phyloP scores from a whole-genome alignment of 2,797 vertebrate species.

The Petrocephalus schoutedeni region DNA sequence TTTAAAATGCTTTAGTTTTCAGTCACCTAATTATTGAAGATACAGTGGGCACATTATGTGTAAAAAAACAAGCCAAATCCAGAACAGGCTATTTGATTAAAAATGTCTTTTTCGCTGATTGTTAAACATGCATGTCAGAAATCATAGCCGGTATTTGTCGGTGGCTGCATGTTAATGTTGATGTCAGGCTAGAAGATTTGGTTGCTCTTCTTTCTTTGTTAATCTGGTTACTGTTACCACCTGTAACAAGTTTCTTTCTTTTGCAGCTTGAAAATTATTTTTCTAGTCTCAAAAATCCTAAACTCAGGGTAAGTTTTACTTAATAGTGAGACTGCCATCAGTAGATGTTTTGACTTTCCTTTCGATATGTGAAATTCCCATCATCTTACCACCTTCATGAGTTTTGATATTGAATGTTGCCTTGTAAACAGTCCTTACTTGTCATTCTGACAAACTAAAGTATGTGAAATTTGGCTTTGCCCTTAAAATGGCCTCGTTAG shows the following conservation, averaged over 20 bases:
- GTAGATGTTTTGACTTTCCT: not conserved
- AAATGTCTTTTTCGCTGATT: not conserved
- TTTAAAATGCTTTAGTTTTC: not conserved
- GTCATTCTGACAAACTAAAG: not conserved
- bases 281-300: constrained; percentile 99
- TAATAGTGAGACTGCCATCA: not conserved
- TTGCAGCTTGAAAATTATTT: constrained; percentile 99
- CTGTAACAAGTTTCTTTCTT: constrained; percentile 18
- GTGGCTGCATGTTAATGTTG: not conserved
- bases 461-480: not conserved
- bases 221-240: not conserved
- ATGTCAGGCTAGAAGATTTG: not conserved
- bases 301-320: constrained; percentile 94
- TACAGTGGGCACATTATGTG: not conserved
- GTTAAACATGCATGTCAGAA: not conserved
- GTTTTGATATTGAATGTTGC: not conserved
- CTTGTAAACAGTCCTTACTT: not conserved
- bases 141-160: not conserved
- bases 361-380: not conserved
- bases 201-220: not conserved
- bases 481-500: not conserved
- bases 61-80: not conserved
- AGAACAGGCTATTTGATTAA: not conserved
- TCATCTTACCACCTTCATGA: not conserved
- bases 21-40: not conserved